Conservation (phyloP, 2,113 vertebrate genomes). For the Salvelinus sp. region DNA sequence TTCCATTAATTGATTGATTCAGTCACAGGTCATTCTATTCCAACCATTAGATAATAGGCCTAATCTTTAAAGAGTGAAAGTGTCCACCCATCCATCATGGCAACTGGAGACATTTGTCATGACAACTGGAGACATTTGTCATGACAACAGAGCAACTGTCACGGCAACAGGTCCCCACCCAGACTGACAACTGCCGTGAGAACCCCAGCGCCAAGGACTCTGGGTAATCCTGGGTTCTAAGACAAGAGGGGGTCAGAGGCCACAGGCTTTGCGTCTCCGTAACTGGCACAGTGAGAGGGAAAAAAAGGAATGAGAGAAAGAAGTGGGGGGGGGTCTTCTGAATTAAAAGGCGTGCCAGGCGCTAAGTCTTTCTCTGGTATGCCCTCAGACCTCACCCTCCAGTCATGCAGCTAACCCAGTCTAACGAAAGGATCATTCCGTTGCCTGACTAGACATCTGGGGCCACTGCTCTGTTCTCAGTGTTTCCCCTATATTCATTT, state of each 20-base stretch:
- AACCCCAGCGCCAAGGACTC: constrained; percentile 31
- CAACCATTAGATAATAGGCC: constrained; percentile 25
- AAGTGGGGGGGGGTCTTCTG: not conserved
- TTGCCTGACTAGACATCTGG: constrained; percentile 60
- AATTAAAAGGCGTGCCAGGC: constrained; percentile 41
- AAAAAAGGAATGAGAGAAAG: not conserved
- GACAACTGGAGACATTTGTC: constrained; percentile 7
- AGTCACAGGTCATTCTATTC: not conserved
- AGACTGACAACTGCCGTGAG: constrained; percentile 66
- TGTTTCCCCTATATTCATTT: not conserved
- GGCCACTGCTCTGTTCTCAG: constrained; percentile 30
- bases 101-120: constrained; percentile 7
- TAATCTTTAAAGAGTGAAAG: constrained; percentile 17
- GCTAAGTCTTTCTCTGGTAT: constrained; percentile 52
- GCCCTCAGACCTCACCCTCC: constrained; percentile 35
- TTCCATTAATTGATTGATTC: not conserved
- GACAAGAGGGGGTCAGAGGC: constrained; percentile 24
- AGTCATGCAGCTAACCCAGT: constrained; percentile 24
- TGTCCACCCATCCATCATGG: constrained; percentile 18
- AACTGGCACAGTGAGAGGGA: constrained; percentile 18
- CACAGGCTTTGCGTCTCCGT: constrained; percentile 49
- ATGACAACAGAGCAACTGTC: too few species aligned
- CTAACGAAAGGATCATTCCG: constrained; percentile 57
- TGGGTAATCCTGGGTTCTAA: constrained; percentile 44
- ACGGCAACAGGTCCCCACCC: too few species aligned